Evolutionary conservation across 2,113 vertebrate species (phyloP).

Genomic region (Coracopsis vasa): DNA sequence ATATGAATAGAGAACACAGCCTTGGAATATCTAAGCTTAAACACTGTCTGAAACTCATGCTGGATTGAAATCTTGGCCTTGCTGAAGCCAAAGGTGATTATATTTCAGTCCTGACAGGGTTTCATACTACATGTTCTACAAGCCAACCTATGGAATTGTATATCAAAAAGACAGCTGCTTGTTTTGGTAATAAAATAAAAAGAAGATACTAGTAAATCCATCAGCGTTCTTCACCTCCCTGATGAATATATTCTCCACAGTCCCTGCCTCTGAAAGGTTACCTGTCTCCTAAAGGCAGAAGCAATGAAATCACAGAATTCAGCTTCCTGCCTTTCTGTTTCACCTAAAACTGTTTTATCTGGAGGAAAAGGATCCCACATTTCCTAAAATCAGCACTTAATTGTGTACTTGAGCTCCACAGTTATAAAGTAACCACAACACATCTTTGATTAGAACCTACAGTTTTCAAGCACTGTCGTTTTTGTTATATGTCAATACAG

Average conservation of each 20-base stretch:
- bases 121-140: background rate
- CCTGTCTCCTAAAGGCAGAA: background rate
- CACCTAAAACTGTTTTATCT: background rate
- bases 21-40: background rate
- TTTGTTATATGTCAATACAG: background rate
- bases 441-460: background rate
- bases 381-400: background rate
- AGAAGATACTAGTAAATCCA: slow-evolving; percentile 36
- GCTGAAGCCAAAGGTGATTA: background rate
- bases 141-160: background rate
- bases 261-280: background rate
- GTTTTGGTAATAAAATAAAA: slow-evolving; percentile 54
- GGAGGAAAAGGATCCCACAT: background rate
- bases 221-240: background rate
- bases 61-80: background rate
- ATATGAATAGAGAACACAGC: background rate
- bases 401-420: background rate
- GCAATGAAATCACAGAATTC: background rate
- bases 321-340: background rate
- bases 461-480: background rate
- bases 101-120: slow-evolving; percentile 11
- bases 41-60: background rate
- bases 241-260: slow-evolving; percentile 17
- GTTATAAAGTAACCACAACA: background rate
- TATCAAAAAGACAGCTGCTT: slow-evolving; percentile 45